Base-by-base conservation (phyloP, 92 coral and sea anemone genomes). In the Muricea muricata region DNA sequence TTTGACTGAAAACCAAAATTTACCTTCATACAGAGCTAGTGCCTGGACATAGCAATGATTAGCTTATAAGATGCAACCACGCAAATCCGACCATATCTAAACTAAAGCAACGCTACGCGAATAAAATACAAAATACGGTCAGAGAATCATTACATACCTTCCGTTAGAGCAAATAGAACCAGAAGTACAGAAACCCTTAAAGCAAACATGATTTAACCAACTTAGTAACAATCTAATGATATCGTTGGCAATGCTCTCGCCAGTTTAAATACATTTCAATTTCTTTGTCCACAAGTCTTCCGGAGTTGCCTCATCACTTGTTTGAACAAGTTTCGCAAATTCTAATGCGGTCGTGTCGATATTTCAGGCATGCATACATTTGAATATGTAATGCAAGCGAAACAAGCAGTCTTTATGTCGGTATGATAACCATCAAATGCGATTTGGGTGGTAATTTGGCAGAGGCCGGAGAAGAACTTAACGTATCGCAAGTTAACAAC, bases 211-310 rank as follows among this genome's bases (percentile, higher is more conserved):
- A 26, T 33, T 14, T 6, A 29, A 26, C n/a, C 18, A 56, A 17
- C 6, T 0, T 32, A 29, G 46, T 17, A 26, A 11, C 17, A 58
- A 33, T 12, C 32, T 33, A 78, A 35, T 37, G 69, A n/a, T 4
- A 33, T 57, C 58, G 32, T 78, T 39, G 83, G 21, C 71, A 78
- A 57, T 5, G 30, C 29, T 13, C 32, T 41, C 18, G 52, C 7
- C 12, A 20, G 71, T 65, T 78, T 78, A 78, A 78, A 57, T 78
- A 78, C 52, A 42, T 56, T 23, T 12, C 48, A 42, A 24, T 13
- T 32, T 78, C 83, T 78, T 78, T 78, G 83, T 78, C 57, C 58
- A n/a, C 42, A 10, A 58, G 33, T 42, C 71, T 78, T 78, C 83
- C 83, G 83, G 83, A 78, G 70, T 34, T 23, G 68, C 34, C 71